Percentiles rank a stretch among this genome's conserved stretches.
Evolutionary conservation across 2,797 vertebrate genomes (phyloP).

Genomic region (Tachyglossus aculeatus): DNA sequence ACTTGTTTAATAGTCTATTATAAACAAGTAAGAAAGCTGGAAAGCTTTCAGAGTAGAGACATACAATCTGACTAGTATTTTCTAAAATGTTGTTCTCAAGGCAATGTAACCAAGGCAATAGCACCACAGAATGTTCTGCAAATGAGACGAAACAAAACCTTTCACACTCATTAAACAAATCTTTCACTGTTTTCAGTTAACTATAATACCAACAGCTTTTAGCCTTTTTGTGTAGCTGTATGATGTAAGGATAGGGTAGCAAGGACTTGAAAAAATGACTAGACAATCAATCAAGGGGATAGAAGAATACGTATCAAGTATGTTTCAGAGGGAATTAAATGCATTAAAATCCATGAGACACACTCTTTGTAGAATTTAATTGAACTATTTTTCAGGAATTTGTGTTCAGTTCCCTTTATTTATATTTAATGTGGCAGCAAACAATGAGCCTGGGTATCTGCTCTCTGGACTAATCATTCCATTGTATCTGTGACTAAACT

Average conservation of each 20-base stretch:
- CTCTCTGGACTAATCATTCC: conserved; percentile 67
- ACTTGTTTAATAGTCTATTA: conserved; percentile 1
- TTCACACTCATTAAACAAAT: conserved; percentile 1
- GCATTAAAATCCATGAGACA: conserved; percentile 57
- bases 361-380: conserved; percentile 67
- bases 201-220: conserved; percentile 27
- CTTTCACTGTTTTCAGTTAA: conserved; percentile 32
- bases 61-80: conserved; percentile 3
- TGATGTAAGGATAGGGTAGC: conserved; percentile 4
- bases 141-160: conserved; percentile 9
- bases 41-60: conserved; percentile 3
- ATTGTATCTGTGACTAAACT: conserved; percentile 61
- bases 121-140: background rate
- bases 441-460: conserved; percentile 59
- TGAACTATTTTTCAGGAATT: conserved; percentile 76
- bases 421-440: conserved; percentile 77
- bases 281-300: conserved; percentile 13
- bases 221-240: conserved; percentile 24
- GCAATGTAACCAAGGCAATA: background rate
- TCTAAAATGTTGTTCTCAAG: background rate
- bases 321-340: conserved; percentile 63
- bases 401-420: conserved; percentile 73
- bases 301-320: background rate
- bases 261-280: conserved; percentile 16
- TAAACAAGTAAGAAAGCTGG: conserved; percentile 13